Percentiles rank a stretch among this genome's conserved stretches.
These are phyloP conservation scores for Acanthornis magna DNA, from an alignment of 2,797 vertebrate genomes.

Conservation along the genomic window DNA sequence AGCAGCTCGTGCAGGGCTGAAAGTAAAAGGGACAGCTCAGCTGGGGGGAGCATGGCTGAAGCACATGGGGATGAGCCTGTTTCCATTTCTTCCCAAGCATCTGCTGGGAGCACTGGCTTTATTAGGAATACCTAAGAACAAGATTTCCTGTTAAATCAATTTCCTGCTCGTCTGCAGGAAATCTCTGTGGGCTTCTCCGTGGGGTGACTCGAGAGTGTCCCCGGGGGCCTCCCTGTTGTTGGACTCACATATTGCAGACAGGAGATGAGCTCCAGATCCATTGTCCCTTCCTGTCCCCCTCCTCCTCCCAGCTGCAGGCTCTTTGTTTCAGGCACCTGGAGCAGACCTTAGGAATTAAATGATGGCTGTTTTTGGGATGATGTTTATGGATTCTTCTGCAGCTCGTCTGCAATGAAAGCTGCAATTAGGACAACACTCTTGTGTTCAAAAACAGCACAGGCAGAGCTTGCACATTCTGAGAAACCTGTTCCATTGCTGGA, in stretches of 20 bases:
- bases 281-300: background rate
- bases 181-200: background rate
- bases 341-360: background rate
- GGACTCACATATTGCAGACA: accelerated
- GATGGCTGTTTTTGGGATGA: background rate
- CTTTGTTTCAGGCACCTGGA: background rate
- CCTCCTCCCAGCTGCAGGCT: background rate
- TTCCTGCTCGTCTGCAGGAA: slow-evolving; percentile 21
- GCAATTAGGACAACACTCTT: accelerated
- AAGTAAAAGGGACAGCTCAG: background rate
- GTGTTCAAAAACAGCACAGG: background rate
- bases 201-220: background rate
- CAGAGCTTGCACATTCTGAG: background rate
- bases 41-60: background rate
- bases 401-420: background rate
- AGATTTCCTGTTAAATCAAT: background rate
- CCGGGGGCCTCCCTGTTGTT: background rate
- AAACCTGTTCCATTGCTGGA: background rate
- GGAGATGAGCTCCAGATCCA: background rate
- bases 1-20: background rate
- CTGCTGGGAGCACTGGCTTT: background rate
- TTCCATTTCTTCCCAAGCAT: background rate
- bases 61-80: accelerated
- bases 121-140: background rate
- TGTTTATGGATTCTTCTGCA: background rate